Conservation (phyloP, 2,797 vertebrate genomes). For the Falco peregrinus region DNA sequence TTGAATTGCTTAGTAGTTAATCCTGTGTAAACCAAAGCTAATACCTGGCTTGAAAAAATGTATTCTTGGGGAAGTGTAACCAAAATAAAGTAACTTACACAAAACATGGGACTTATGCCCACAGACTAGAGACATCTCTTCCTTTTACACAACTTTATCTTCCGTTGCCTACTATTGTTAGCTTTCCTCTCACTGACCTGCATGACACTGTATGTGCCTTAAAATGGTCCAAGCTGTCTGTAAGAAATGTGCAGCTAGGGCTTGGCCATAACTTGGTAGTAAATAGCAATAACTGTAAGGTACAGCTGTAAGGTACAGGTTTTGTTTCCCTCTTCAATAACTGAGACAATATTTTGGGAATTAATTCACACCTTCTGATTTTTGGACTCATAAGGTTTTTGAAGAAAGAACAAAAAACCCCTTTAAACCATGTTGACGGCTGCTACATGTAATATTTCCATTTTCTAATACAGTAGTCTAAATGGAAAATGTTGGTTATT, state of each 20-base stretch:
- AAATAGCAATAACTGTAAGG: not conserved
- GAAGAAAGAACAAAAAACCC: not conserved
- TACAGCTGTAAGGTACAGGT: not conserved
- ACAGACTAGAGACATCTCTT: not conserved
- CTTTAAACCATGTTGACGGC: not conserved
- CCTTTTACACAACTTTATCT: not conserved
- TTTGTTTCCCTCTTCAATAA: not conserved
- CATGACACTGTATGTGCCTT: not conserved
- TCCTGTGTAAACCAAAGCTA: not conserved
- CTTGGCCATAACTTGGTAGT: not conserved
- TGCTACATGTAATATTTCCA: not conserved
- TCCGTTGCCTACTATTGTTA: fast-evolving
- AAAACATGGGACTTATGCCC: fast-evolving
- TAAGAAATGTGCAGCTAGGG: not conserved
- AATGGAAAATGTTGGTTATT: not conserved
- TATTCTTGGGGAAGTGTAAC: not conserved
- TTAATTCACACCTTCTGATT: not conserved
- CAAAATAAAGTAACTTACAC: not conserved
- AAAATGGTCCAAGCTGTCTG: not conserved
- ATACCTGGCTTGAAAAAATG: not conserved
- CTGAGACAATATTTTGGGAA: not conserved
- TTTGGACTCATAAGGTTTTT: not conserved
- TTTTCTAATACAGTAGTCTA: not conserved
- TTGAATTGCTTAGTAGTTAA: not conserved
- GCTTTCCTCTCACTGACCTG: not conserved